phyloP scores from a whole-genome alignment of 2,797 vertebrate species.

The Micrastur ruficollis region DNA sequence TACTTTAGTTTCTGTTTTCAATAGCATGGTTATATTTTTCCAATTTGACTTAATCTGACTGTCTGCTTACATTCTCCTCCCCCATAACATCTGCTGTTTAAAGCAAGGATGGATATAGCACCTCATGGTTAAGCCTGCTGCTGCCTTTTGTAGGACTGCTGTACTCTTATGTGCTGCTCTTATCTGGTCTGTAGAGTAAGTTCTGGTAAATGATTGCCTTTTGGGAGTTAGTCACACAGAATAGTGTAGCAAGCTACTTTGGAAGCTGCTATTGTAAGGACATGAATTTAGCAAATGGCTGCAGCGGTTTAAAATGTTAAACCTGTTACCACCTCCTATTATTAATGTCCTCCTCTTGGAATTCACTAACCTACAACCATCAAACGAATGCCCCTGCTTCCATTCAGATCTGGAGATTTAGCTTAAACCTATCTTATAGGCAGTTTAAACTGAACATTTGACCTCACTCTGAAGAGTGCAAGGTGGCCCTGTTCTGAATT shows the following conservation, averaged over 20 bases:
- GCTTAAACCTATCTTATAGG: background rate
- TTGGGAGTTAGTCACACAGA: background rate
- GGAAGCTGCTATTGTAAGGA: background rate
- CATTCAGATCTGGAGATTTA: background rate
- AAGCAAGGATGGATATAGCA: too few relatives aligned
- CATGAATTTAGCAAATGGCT: background rate
- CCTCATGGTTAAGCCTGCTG: conserved; percentile 2
- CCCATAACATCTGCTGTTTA: conserved; percentile 42
- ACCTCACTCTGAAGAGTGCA: background rate
- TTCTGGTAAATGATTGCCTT: background rate
- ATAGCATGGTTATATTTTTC: background rate
- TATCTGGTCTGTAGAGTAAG: background rate
- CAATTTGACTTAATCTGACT: conserved; percentile 9
- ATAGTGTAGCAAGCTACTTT: background rate
- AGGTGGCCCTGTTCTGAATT: background rate
- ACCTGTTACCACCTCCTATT: background rate
- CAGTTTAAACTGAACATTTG: background rate
- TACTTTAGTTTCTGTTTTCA: conserved; percentile 28
- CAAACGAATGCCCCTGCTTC: background rate
- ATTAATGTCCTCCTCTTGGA: background rate
- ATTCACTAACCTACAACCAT: background rate
- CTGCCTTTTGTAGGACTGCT: background rate
- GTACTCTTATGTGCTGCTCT: background rate
- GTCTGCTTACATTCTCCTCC: conserved; percentile 30
- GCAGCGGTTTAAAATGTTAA: background rate